These are phyloP conservation scores for Manacus vitellinus DNA, from an alignment of 2,113 vertebrate species.

Conservation along the genomic window DNA sequence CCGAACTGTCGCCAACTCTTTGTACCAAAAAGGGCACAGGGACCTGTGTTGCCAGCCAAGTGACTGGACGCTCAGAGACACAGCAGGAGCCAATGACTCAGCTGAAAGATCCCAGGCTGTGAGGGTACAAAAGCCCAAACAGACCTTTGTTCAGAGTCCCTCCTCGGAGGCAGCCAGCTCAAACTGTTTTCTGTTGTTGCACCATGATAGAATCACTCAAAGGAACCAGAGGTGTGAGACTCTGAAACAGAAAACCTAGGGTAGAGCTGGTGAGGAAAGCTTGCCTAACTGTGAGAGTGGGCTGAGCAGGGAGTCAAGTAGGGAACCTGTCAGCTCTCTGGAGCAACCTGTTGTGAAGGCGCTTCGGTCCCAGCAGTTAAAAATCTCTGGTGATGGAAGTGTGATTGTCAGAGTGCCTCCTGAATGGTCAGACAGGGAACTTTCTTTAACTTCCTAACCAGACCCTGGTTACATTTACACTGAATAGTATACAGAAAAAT, in stretches of 20 bases:
- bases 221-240: neutral
- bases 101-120: neutral
- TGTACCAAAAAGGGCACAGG: neutral
- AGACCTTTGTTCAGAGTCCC: neutral
- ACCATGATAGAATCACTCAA: neutral
- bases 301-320: neutral
- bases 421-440: neutral
- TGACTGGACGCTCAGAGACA: neutral
- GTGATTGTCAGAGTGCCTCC: neutral
- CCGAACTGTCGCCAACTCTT: neutral
- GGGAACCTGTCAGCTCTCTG: neutral
- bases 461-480: neutral
- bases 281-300: neutral
- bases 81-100: neutral
- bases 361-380: neutral
- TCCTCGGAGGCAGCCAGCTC: neutral
- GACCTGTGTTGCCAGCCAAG: neutral
- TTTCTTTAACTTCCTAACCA: neutral
- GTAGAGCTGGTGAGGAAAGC: neutral
- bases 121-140: neutral
- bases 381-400: neutral
- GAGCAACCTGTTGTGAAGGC: neutral
- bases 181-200: neutral
- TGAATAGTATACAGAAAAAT: neutral
- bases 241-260: neutral